A percentile compares a stretch with the other conserved stretches of the same genome.
These are phyloP conservation scores for Pangasius krempfi DNA, from an alignment of 2,797 vertebrate species.

Conservation along the genomic window DNA sequence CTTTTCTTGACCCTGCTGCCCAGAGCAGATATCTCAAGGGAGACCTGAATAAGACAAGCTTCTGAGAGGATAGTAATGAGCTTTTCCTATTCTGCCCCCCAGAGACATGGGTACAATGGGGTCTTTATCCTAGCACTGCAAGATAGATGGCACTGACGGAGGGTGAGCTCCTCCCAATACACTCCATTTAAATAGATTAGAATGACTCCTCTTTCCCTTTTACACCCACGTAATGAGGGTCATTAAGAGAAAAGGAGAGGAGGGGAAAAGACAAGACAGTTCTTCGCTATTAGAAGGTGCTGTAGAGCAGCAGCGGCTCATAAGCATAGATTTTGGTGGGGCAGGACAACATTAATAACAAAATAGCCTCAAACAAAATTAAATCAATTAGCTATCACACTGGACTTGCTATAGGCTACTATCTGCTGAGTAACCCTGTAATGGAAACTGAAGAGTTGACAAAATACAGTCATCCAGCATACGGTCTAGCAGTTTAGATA, in stretches of 20 bases:
- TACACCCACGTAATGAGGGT: slow-evolving; percentile 54
- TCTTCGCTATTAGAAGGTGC: background rate
- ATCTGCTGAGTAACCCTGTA: background rate
- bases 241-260: slow-evolving; percentile 57
- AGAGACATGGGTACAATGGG: slow-evolving; percentile 66
- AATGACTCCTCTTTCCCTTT: slow-evolving; percentile 60
- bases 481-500: background rate
- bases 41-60: slow-evolving; percentile 61
- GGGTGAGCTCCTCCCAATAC: slow-evolving; percentile 64
- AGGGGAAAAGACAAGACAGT: slow-evolving; percentile 31
- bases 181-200: slow-evolving; percentile 74
- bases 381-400: background rate
- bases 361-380: background rate
- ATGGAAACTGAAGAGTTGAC: too few species aligned
- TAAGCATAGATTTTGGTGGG: background rate
- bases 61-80: slow-evolving; percentile 75
- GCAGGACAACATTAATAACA: background rate
- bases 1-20: slow-evolving; percentile 61
- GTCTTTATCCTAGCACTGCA: slow-evolving; percentile 65
- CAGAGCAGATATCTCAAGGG: slow-evolving; percentile 59
- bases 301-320: background rate
- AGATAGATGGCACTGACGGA: slow-evolving; percentile 71
- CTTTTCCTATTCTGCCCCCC: slow-evolving; percentile 69
- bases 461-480: background rate
- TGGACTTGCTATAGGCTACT: background rate